Percentiles rank a stretch among this genome's conserved stretches.
phyloP scores from a whole-genome alignment of 2,888 invertebrate species.

The Maniola hyperantus region DNA sequence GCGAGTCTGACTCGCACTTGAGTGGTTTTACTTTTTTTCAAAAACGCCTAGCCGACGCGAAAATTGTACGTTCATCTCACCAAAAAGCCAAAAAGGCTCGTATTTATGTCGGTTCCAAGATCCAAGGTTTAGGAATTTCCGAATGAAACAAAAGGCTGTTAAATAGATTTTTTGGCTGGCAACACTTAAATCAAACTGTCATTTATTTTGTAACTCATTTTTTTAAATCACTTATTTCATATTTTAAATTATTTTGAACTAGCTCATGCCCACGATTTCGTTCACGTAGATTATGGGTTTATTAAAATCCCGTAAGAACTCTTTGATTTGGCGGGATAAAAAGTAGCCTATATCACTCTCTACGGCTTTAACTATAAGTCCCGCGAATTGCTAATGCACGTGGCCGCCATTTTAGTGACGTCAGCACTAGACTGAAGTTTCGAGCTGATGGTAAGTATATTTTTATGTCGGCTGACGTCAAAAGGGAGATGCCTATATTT shows the following conservation, averaged over 20 bases:
- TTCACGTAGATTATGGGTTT: too few relatives aligned
- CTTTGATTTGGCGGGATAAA: too few relatives aligned
- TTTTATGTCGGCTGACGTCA: too few relatives aligned
- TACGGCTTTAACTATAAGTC: not conserved
- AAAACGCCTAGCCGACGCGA: slow-evolving; percentile 35
- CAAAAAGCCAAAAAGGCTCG: slow-evolving; percentile 24
- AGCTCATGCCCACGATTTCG: too few relatives aligned
- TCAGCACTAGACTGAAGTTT: too few relatives aligned
- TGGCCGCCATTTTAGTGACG: too few relatives aligned
- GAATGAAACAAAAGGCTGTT: slow-evolving; percentile 13
- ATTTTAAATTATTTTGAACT: not conserved
- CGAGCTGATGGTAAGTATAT: too few relatives aligned
- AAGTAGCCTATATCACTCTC: too few relatives aligned
- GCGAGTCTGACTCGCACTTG: too few relatives aligned
- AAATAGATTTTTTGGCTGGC: slow-evolving; percentile 4
- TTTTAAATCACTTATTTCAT: not conserved
- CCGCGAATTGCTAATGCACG: too few relatives aligned
- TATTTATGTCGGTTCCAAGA: slow-evolving; percentile 19
- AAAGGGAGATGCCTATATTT: too few relatives aligned
- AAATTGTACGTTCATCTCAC: slow-evolving; percentile 36
- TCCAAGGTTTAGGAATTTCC: slow-evolving; percentile 9
- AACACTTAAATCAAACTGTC: slow-evolving; percentile 20
- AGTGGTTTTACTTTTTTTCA: slow-evolving; percentile 42
- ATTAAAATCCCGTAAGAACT: too few relatives aligned
- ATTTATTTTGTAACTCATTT: not conserved